phyloP scores from a whole-genome alignment of 1,140 invertebrate species.

The Orius laevigatus region DNA sequence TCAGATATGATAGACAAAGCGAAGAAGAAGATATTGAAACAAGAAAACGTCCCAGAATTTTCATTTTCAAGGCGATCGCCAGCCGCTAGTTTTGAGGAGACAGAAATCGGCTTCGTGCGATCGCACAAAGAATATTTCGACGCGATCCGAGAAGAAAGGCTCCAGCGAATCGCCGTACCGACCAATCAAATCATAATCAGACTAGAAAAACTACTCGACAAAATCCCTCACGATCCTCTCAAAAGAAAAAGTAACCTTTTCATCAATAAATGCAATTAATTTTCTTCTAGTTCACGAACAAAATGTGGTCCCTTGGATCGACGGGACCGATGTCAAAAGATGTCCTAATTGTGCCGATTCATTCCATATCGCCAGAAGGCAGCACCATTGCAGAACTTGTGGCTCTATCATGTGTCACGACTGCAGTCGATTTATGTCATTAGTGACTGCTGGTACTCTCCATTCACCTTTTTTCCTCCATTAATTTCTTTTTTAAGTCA shows the following conservation, averaged over 20 bases:
- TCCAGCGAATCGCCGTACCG: conserved; percentile 81
- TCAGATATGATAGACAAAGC: conserved; percentile 61
- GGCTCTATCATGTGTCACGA: conserved; percentile 88
- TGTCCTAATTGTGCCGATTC: conserved; percentile 81
- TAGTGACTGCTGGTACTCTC: conserved; percentile 57
- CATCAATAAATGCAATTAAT: background rate
- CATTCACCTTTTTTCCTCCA: too few relatives aligned
- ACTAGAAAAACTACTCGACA: conserved; percentile 75
- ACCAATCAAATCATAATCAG: conserved; percentile 92
- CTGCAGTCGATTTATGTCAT: conserved; percentile 77
- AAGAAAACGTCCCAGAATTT: conserved; percentile 40
- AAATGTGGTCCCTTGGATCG: conserved; percentile 78
- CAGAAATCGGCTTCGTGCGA: conserved; percentile 25
- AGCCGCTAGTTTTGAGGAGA: conserved; percentile 31
- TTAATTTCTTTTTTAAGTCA: conserved; percentile 1
- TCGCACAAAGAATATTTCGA: conserved; percentile 67
- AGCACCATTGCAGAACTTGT: conserved; percentile 93
- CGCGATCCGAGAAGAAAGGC: conserved; percentile 45
- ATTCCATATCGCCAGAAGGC: conserved; percentile 72
- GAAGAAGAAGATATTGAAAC: conserved; percentile 73
- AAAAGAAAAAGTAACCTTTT: conserved; percentile 54
- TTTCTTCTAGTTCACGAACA: conserved; percentile 46
- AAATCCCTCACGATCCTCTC: conserved; percentile 61
- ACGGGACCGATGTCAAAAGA: conserved; percentile 72
- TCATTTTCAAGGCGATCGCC: conserved; percentile 11